Conservation (phyloP, 2,888 invertebrate species). For the Dasypogon diadema region DNA sequence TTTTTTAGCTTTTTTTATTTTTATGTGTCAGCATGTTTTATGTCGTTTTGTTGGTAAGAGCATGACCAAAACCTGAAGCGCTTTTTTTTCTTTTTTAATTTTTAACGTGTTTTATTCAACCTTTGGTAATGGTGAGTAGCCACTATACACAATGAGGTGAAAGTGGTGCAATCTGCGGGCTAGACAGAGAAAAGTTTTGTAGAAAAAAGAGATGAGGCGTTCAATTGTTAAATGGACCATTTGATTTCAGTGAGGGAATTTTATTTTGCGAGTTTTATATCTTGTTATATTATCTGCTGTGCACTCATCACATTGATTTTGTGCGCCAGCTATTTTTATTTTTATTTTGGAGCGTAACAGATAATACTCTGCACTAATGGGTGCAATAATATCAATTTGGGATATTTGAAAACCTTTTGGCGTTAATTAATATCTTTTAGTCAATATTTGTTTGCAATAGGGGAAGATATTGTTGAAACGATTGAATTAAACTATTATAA, state of each 20-base stretch:
- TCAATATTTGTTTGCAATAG: too few species aligned
- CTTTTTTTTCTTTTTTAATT: constrained; percentile 27
- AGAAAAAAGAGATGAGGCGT: constrained; percentile 49
- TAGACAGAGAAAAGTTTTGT: constrained; percentile 45
- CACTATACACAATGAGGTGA: constrained; percentile 50
- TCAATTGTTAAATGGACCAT: constrained; percentile 50
- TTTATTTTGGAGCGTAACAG: background rate
- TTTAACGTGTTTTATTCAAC: constrained; percentile 49
- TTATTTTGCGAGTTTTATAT: constrained; percentile 44
- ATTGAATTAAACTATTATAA: too few species aligned
- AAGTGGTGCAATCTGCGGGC: constrained; percentile 50
- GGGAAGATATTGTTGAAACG: too few species aligned
- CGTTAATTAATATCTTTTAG: too few species aligned
- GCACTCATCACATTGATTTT: constrained; percentile 5
- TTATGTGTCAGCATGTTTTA: constrained; percentile 47
- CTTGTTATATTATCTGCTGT: constrained; percentile 7
- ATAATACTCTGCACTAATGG: too few species aligned
- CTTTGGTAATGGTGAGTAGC: constrained; percentile 51
- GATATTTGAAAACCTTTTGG: too few species aligned
- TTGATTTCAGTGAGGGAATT: constrained; percentile 48
- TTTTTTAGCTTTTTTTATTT: constrained; percentile 32
- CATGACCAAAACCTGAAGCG: constrained; percentile 50
- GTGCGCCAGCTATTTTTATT: background rate
- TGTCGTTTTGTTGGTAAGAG: constrained; percentile 49
- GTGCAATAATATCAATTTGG: too few species aligned